Base-by-base conservation (phyloP, 2,888 invertebrate species). In the Lasioglossum pauxillum region DNA sequence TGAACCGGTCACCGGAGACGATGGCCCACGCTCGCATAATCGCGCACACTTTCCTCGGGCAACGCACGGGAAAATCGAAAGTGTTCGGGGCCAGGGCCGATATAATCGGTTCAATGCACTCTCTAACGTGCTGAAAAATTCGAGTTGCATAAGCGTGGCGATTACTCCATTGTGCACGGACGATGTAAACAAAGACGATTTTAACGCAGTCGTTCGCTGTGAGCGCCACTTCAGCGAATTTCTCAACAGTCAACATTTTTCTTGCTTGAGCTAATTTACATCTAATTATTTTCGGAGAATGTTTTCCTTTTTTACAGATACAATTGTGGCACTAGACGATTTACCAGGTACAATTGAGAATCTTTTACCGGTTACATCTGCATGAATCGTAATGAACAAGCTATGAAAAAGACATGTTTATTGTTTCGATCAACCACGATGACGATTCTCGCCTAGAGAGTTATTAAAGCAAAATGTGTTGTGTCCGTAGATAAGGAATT, bases 61-160 rank as follows among this genome's bases (percentile, higher is more conserved):
- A 23, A 76, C 27, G 41, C 10, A 19, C 57, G 19, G n/a, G 41
- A 79, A 12, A 60, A n/a, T 3, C 31, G 27, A 49, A 35, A 27
- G 8, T 27, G 46, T 31, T 10, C 31, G 12, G 23, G 23, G 14
- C n/a, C 41, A 10, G 44, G 60, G n/a, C 38, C 19, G 41, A 53
- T 71, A 46, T 35, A 35, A 79, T 81, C 81, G 71, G 78, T 75
- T 75, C 77, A 69, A 78, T 46, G 77, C 31, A 74, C 76, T 74
- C 38, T 53, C 53, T n/a, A 14, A 78, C 57, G 41, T 23, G 16
- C 35, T 46, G 67, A 76, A 77, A 69, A 82, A 84, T 23, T 67
- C 35, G 67, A 19, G 19, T 67, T 67, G 67, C 67, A 19, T 67
- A 67, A 67, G 19, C 67, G 19, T 0, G 19, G 35, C 35, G 67